Evolutionary conservation across 2,113 vertebrate genomes (phyloP).

Genomic region (Isurus oxyrinchus): DNA sequence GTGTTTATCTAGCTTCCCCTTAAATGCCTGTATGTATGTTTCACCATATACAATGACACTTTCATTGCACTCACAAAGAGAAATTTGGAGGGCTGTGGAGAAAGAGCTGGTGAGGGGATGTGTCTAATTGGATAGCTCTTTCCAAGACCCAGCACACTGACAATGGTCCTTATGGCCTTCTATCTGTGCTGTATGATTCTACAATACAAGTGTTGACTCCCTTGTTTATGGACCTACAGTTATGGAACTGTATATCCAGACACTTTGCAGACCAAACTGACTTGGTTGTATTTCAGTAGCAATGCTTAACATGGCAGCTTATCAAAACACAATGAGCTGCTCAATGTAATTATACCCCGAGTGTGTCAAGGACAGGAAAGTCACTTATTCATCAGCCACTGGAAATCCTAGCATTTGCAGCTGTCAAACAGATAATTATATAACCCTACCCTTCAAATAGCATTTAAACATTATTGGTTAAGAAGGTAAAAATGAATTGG

Average conservation of each 20-base stretch:
- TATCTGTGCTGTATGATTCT: too few relatives aligned
- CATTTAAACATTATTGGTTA: slow-evolving; percentile 28
- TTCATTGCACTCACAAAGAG: not conserved
- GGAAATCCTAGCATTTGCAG: slow-evolving; percentile 30
- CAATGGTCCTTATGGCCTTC: not conserved
- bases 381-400: slow-evolving; percentile 1
- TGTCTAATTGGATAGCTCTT: not conserved
- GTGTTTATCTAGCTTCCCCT: not conserved
- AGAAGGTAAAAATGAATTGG: slow-evolving; percentile 32
- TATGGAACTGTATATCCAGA: not conserved
- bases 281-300: not conserved
- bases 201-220: not conserved
- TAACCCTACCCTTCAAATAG: slow-evolving; percentile 28
- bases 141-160: not conserved
- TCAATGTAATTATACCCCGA: slow-evolving; percentile 11
- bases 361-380: slow-evolving; percentile 33
- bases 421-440: slow-evolving; percentile 37
- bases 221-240: not conserved
- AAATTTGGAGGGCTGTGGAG: not conserved
- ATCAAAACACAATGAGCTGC: slow-evolving; percentile 12
- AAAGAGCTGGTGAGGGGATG: not conserved
- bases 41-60: not conserved
- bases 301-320: slow-evolving; percentile 11
- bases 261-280: not conserved
- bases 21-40: not conserved